These are phyloP conservation scores for Aphodius sticticus DNA, from an alignment of 2,888 invertebrate genomes.

Conservation along the genomic window DNA sequence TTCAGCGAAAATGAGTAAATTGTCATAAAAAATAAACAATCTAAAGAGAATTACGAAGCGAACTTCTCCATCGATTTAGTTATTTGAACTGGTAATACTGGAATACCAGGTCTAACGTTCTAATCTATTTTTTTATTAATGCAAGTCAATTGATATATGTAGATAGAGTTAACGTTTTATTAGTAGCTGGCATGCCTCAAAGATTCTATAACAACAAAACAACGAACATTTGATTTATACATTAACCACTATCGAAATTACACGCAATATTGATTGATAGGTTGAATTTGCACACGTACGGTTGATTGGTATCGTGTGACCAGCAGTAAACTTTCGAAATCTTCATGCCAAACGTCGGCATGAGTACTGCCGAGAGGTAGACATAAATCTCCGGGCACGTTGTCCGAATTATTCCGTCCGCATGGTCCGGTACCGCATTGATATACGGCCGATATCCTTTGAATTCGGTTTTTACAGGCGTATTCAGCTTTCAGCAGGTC, in stretches of 20 bases:
- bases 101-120: no score
- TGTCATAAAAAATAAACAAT: no score
- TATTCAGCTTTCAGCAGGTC: slow-evolving; percentile 4
- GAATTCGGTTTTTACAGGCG: slow-evolving; percentile 4
- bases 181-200: no score
- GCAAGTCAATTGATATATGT: no score
- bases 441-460: slow-evolving; percentile 4
- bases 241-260: background rate
- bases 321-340: slow-evolving; percentile 4
- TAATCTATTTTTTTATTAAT: no score
- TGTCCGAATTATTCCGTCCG: background rate
- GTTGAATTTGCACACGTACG: background rate
- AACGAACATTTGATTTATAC: background rate
- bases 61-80: no score
- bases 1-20: no score
- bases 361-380: background rate
- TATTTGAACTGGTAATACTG: no score
- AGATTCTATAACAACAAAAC: no score
- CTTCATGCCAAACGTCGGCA: background rate
- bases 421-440: background rate
- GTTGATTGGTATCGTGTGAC: background rate
- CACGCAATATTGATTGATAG: background rate
- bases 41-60: no score
- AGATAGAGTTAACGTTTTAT: no score
- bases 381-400: background rate